Base-by-base conservation (phyloP, 1,140 invertebrate species). In the Rhyacophila brunnea region DNA sequence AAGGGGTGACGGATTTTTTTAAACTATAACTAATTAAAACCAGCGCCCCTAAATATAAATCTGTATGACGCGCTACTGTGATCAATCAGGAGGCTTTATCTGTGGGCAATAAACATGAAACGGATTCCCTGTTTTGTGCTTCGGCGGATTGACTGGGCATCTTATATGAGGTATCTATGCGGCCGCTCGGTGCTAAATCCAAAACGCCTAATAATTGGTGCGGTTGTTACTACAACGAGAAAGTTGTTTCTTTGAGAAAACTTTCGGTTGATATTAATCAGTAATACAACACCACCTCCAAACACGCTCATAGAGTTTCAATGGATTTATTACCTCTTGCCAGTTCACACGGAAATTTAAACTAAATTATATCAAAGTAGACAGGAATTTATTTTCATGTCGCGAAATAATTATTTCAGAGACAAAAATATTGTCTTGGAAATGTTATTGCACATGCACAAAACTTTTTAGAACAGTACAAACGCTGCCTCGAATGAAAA, bases 41-140 rank as follows among this genome's bases (percentile, higher is more conserved):
- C n/a, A n/a, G n/a, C n/a, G n/a, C n/a, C n/a, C n/a, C n/a, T n/a
- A n/a, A n/a, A n/a, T n/a, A n/a, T n/a, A n/a, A n/a, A n/a, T n/a
- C n/a, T n/a, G n/a, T n/a, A 11, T n/a, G 38, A 3, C 5, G 11
- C 15, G 38, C 38, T n/a, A 15, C 3, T 15, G 38, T 11, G 38
- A 11, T 3, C 40, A 19, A 55, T 55, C 52, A 23, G 10, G 34
- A 46, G 44, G 34, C 46, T 42, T 23, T 42, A 55, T 55, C 52
- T 9, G 15, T 1, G 44, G 46, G 58, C 52, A 47, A 60, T 60
- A 60, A 60, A 60, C 58, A 60, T 42, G 54, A 52, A 60, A 60
- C 50, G 51, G 46, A 60, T 60, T 60, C 45, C 58, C 43, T 60
- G 58, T 60, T 48, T 18, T 35, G 17, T 60, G 58, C 54, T 60